Conservation (phyloP, 2,888 invertebrate species). For the Folsomia candida region DNA sequence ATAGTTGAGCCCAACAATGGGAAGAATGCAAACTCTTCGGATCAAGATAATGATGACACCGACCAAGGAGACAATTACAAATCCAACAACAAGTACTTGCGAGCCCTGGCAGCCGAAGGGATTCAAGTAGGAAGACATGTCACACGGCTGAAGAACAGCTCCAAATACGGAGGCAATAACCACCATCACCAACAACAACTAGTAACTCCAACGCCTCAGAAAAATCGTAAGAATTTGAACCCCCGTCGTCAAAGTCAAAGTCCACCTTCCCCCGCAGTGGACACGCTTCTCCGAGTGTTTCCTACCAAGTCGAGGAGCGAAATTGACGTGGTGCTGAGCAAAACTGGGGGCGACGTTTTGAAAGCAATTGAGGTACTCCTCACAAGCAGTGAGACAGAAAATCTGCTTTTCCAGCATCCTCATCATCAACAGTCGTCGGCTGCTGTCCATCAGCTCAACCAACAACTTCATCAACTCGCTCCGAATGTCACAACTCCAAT, state of each 20-base stretch:
- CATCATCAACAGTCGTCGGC: conserved; percentile 23
- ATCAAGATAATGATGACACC: conserved; percentile 26
- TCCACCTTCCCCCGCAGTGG: conserved; percentile 61
- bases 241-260: conserved; percentile 12
- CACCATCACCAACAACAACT: conserved; percentile 12
- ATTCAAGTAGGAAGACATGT: conserved; percentile 43
- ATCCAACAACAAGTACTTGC: conserved; percentile 44
- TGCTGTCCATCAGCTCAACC: conserved; percentile 12
- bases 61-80: conserved; percentile 22
- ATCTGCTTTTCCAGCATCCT: conserved; percentile 28
- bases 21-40: conserved; percentile 24
- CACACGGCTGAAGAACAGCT: conserved; percentile 38
- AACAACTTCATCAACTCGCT: conserved; percentile 27
- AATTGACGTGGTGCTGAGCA: conserved; percentile 78
- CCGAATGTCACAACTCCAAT: conserved; percentile 11
- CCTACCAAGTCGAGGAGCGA: conserved; percentile 81
- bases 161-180: conserved; percentile 7
- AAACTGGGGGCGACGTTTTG: conserved; percentile 83
- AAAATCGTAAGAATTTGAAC: conserved; percentile 20
- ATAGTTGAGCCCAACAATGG: not conserved
- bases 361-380: conserved; percentile 85
- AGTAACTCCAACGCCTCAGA: conserved; percentile 16
- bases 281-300: conserved; percentile 83
- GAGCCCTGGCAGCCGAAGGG: conserved; percentile 45
- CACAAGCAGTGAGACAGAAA: conserved; percentile 30